A percentile compares a stretch with the other conserved stretches of the same genome.
phyloP scores from a whole-genome alignment of 2,888 invertebrate genomes.

The Biston betularia region DNA sequence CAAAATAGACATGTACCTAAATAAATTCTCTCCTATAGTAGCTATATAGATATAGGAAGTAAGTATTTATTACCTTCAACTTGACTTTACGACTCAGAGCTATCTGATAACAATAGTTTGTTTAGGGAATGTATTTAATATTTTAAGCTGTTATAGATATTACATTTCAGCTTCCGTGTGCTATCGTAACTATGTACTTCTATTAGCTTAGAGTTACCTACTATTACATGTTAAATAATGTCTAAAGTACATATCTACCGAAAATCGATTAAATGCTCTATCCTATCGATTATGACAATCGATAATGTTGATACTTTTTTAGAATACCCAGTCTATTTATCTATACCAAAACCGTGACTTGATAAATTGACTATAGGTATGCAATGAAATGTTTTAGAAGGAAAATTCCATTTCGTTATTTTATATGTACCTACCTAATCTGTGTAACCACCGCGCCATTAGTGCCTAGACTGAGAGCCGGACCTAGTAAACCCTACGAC shows the following conservation, averaged over 20 bases:
- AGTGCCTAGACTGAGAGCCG: no score
- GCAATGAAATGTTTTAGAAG: no score
- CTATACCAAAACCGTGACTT: no score
- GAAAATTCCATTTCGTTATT: no score
- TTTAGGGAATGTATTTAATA: not conserved
- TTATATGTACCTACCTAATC: no score
- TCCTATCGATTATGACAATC: not conserved
- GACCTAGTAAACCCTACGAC: no score
- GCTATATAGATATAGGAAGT: not conserved
- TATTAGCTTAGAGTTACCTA: not conserved
- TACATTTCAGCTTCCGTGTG: slow-evolving; percentile 4
- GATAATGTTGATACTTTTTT: not conserved
- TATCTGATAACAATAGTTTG: slow-evolving; percentile 29
- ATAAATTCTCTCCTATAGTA: not conserved
- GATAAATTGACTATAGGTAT: no score
- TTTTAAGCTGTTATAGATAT: not conserved
- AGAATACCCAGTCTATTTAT: no score
- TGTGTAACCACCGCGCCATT: no score
- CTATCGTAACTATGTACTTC: not conserved
- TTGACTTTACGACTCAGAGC: slow-evolving; percentile 39
- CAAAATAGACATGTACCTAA: not conserved
- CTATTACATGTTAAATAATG: no score
- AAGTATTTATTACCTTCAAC: slow-evolving; percentile 34
- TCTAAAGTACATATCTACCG: no score
- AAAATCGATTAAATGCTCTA: not conserved